Base-by-base conservation (phyloP, 1,140 invertebrate genomes). In the Drosophila athabasca region DNA sequence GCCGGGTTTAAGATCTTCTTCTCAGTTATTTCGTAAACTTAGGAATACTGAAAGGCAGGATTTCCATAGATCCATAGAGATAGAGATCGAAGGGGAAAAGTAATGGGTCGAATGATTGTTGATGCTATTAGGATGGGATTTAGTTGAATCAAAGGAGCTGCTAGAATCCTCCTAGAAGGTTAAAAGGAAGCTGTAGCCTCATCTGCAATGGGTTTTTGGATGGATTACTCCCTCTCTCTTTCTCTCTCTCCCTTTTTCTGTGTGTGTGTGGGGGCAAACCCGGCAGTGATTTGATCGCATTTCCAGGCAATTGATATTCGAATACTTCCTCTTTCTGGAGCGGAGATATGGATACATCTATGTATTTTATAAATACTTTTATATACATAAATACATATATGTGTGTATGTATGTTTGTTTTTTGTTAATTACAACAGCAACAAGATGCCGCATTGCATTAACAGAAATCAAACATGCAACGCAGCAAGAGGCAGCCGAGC, bases 401-500 rank as follows among this genome's bases (percentile, higher is more conserved):
- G 52, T 31, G 29, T 29, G 50, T n/a, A 26, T 24, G 43, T 44
- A 64, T 8, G 5, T 31, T 11, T 29, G 6, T 29, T 31, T 31
- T 9, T 55, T 70, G 64, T 70, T 66, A 77, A 52, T 66, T 62
- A 61, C 68, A 74, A 57, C 67, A 62, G 43, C 61, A 74, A 65
- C 64, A 64, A 80, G 78, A 80, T 80, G 66, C 79, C 73, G 80
- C 80, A 81, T 83, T 83, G 79, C 79, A 83, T 83, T 83, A 83
- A 62, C 65, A 66, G 35, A 80, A 81, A 81, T 76, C 65, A 81
- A 85, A 85, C 68, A 76, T 84, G 76, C 76, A 84, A 80, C 80
- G 64, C 81, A 57, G 58, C 62, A 70, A 61, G 53, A 64, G 65
- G 51, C 66, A 70, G 60, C 60, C 46, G 60, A 74, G 29, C 61